Percentiles rank a stretch among this genome's conserved stretches.
phyloP scores from a whole-genome alignment of 1,140 invertebrate genomes.

The Drosophila arawakana region DNA sequence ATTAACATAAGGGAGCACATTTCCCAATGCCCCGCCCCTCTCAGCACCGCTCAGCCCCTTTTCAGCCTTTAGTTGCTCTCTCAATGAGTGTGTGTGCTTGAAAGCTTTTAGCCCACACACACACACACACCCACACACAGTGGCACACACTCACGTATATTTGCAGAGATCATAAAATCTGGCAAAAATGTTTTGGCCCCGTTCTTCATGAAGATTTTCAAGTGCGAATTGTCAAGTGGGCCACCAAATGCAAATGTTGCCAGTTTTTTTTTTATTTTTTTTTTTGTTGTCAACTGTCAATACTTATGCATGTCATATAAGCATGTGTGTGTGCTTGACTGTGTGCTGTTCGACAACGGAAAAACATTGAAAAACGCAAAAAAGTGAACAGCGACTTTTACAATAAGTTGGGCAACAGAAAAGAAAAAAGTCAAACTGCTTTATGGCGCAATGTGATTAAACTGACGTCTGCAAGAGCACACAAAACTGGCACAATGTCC shows the following conservation, averaged over 20 bases:
- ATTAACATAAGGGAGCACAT: conserved; percentile 72
- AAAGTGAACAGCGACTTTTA: conserved; percentile 30
- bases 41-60: neutral
- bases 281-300: conserved; percentile 30
- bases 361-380: conserved; percentile 12
- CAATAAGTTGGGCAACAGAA: conserved; percentile 33
- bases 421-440: conserved; percentile 38
- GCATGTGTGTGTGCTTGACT: conserved; percentile 1
- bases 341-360: neutral
- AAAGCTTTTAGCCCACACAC: conserved; percentile 65
- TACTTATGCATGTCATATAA: conserved; percentile 46
- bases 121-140: conserved; percentile 11
- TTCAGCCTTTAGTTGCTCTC: neutral
- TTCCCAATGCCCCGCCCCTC: conserved; percentile 22
- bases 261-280: conserved; percentile 19
- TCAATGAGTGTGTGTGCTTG: conserved; percentile 53
- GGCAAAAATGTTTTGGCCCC: conserved; percentile 19
- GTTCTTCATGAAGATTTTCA: conserved; percentile 57
- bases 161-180: conserved; percentile 34
- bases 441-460: conserved; percentile 72
- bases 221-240: conserved; percentile 59
- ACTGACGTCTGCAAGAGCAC: conserved; percentile 59
- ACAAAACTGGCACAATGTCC: conserved; percentile 75
- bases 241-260: conserved; percentile 67
- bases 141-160: conserved; percentile 3